These are phyloP conservation scores for Avahi laniger DNA, from an alignment of 2,797 vertebrate genomes.

Conservation along the genomic window DNA sequence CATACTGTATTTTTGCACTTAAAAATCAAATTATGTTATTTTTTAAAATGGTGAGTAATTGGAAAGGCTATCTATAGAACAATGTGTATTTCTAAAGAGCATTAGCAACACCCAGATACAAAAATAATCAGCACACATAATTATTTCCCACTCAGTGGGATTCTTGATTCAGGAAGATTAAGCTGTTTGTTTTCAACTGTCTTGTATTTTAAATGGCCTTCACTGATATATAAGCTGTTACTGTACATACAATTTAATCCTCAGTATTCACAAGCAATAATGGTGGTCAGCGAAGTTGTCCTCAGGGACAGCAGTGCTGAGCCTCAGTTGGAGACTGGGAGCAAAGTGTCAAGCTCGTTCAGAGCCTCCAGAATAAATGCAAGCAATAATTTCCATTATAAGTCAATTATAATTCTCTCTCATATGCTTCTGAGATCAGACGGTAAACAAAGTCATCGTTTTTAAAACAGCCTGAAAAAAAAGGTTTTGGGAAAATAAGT, in stretches of 20 bases:
- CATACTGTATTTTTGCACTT: slow-evolving; percentile 79
- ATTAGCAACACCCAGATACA: slow-evolving; percentile 75
- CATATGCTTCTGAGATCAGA: slow-evolving; percentile 77
- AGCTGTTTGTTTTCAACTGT: slow-evolving; percentile 68
- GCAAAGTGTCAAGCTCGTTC: slow-evolving; percentile 77
- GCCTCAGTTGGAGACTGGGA: slow-evolving; percentile 83
- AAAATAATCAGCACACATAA: slow-evolving; percentile 72
- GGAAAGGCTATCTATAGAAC: slow-evolving; percentile 68
- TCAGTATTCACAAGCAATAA: slow-evolving; percentile 90
- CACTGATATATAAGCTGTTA: slow-evolving; percentile 76
- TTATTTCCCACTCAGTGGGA: slow-evolving; percentile 67
- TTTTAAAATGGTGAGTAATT: slow-evolving; percentile 66
- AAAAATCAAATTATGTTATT: slow-evolving; percentile 72
- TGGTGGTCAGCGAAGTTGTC: slow-evolving; percentile 80
- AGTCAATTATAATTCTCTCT: slow-evolving; percentile 68
- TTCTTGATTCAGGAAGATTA: slow-evolving; percentile 79
- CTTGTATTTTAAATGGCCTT: slow-evolving; percentile 84
- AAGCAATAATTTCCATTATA: slow-evolving; percentile 86
- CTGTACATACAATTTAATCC: slow-evolving; percentile 83
- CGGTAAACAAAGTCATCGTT: slow-evolving; percentile 52
- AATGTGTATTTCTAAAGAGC: slow-evolving; percentile 64
- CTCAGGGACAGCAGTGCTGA: slow-evolving; percentile 77
- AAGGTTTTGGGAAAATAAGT: slow-evolving; percentile 55
- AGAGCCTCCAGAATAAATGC: slow-evolving; percentile 79
- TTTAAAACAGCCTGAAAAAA: slow-evolving; percentile 58